Evolutionary conservation across 1,140 invertebrate genomes (phyloP).

Genomic region (Parasteatoda tepidariorum): DNA sequence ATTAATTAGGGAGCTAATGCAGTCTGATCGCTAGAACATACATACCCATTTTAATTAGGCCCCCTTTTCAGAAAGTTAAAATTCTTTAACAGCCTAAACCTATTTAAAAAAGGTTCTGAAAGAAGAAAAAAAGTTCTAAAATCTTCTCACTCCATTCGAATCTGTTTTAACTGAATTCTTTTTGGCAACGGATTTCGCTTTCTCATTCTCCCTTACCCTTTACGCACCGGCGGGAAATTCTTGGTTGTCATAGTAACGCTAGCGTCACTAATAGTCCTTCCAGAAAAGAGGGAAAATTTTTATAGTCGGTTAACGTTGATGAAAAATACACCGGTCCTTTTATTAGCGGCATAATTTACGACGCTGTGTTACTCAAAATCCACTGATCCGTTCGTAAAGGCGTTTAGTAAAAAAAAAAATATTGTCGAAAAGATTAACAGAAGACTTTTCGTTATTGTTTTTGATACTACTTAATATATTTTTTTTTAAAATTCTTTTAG

Average conservation of each 20-base stretch:
- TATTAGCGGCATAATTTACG: constrained; percentile 53
- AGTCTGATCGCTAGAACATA: background rate
- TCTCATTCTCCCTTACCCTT: too few relatives aligned
- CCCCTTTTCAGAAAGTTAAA: constrained; percentile 1
- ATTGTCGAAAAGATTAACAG: background rate
- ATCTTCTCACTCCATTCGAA: background rate
- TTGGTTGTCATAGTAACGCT: constrained; percentile 16
- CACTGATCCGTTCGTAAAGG: background rate
- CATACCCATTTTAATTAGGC: background rate
- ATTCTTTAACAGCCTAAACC: constrained; percentile 1
- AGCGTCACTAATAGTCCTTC: constrained; percentile 43
- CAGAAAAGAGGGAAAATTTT: constrained; percentile 15
- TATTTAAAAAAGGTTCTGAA: too few relatives aligned
- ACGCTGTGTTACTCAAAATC: constrained; percentile 4
- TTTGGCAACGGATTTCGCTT: background rate
- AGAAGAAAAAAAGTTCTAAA: background rate
- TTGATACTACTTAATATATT: too few relatives aligned
- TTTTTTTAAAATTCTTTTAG: too few relatives aligned
- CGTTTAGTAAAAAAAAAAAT: constrained; percentile 8
- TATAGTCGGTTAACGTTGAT: constrained; percentile 37
- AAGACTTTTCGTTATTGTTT: too few relatives aligned
- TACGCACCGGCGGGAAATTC: background rate
- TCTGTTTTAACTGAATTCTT: constrained; percentile 11
- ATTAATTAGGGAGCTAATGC: constrained; percentile 2
- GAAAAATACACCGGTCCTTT: constrained; percentile 50